Conservation (phyloP, 2,888 invertebrate species). For the Drosophila pegasa region DNA sequence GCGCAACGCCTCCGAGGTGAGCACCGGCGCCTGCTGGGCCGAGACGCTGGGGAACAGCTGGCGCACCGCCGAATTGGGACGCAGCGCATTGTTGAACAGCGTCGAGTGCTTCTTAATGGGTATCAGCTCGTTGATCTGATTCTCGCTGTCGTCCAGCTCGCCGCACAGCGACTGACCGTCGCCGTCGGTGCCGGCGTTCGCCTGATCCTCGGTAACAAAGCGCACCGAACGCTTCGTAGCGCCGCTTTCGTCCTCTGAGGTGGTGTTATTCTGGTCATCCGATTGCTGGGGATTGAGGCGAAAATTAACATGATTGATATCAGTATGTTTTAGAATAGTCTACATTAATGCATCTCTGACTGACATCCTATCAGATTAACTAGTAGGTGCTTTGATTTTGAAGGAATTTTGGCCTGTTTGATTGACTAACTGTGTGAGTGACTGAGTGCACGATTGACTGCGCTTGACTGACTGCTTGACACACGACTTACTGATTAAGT, state of each 20-base stretch:
- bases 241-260: conserved; percentile 86
- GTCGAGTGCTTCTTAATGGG: conserved; percentile 85
- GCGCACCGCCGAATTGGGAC: conserved; percentile 92
- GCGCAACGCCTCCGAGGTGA: conserved; percentile 91
- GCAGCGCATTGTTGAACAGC: conserved; percentile 84
- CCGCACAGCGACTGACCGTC: conserved; percentile 72
- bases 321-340: neutral
- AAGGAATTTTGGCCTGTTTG: too few relatives aligned
- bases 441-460: too few relatives aligned
- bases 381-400: too few relatives aligned
- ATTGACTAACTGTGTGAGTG: too few relatives aligned
- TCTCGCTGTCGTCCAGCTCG: conserved; percentile 81
- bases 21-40: conserved; percentile 87
- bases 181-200: conserved; percentile 76
- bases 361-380: too few relatives aligned
- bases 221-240: conserved; percentile 88
- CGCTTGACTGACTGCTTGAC: too few relatives aligned
- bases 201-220: conserved; percentile 86
- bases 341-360: too few relatives aligned
- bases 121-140: conserved; percentile 84
- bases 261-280: conserved; percentile 83
- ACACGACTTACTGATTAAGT: too few relatives aligned
- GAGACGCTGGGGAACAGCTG: conserved; percentile 91
- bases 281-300: conserved; percentile 64
- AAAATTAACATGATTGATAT: neutral